phyloP scores from a whole-genome alignment of 1,140 invertebrate genomes.

The Brachystomella parvula region DNA sequence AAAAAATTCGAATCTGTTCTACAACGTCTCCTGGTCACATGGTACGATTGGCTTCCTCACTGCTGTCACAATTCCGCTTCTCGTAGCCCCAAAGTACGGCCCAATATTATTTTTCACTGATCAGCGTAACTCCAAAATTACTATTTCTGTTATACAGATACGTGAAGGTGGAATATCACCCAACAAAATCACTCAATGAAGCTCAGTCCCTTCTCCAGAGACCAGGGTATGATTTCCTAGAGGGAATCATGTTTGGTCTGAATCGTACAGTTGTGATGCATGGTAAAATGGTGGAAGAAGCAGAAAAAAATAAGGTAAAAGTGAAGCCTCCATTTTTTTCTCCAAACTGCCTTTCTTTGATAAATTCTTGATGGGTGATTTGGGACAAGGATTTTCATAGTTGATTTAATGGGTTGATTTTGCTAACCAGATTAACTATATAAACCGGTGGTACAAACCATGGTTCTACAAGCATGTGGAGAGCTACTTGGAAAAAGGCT shows the following conservation, averaged over 20 bases:
- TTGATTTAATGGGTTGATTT: not conserved
- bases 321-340: too few relatives aligned
- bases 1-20: not conserved
- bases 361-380: too few relatives aligned
- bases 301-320: not conserved
- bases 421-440: not conserved
- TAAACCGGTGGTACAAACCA: slow-evolving; percentile 15
- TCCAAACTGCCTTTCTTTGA: too few relatives aligned
- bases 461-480: slow-evolving; percentile 14
- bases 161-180: not conserved
- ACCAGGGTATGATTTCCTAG: not conserved
- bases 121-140: not conserved
- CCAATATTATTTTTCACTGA: not conserved
- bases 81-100: not conserved
- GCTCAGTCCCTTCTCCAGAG: not conserved
- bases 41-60: slow-evolving; percentile 5
- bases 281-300: not conserved
- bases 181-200: not conserved
- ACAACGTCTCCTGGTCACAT: not conserved
- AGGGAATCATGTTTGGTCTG: slow-evolving; percentile 6
- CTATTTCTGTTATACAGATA: not conserved
- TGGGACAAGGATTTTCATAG: too few relatives aligned
- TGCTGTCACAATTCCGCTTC: not conserved
- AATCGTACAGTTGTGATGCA: not conserved
- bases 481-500: not conserved